Conservation (phyloP, 64 coral and sea anemone genomes). For the Pachyseris speciosa region DNA sequence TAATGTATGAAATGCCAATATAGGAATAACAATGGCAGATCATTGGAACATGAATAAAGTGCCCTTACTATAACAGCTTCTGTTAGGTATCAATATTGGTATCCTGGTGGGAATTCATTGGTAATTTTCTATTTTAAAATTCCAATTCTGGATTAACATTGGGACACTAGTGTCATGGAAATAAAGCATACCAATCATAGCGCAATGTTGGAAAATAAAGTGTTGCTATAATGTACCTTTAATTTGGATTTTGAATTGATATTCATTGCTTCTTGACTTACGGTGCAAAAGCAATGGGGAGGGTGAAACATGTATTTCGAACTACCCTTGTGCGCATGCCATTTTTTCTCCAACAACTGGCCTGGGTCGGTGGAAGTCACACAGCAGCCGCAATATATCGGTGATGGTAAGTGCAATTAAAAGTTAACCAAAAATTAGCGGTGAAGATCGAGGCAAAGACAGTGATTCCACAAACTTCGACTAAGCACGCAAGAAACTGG, state of each 20-base stretch:
- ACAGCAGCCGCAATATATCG: constrained; percentile 10
- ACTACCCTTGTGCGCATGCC: background rate
- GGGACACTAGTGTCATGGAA: background rate
- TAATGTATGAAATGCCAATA: too few species aligned
- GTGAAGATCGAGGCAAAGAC: background rate
- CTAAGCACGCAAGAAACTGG: background rate
- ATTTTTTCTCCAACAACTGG: constrained; percentile 5
- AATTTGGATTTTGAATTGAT: background rate
- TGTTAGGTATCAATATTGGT: constrained; percentile 19
- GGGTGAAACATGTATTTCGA: background rate
- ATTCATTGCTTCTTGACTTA: background rate
- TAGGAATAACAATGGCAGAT: too few species aligned
- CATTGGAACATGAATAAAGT: too few species aligned
- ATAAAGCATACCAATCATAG: constrained; percentile 18
- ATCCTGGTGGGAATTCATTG: constrained; percentile 18
- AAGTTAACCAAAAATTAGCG: too few species aligned
- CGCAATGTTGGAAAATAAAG: background rate
- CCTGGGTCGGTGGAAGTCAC: background rate
- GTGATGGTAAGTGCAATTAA: constrained; percentile 5
- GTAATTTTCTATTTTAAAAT: constrained; percentile 6
- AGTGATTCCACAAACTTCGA: background rate
- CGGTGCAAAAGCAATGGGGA: background rate
- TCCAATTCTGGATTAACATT: constrained; percentile 23
- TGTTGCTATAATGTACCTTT: background rate
- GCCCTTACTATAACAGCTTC: background rate